A percentile compares a stretch with the other conserved stretches of the same genome.
Conservation (phyloP, 2,888 invertebrate species). For the Artemia sinica region DNA sequence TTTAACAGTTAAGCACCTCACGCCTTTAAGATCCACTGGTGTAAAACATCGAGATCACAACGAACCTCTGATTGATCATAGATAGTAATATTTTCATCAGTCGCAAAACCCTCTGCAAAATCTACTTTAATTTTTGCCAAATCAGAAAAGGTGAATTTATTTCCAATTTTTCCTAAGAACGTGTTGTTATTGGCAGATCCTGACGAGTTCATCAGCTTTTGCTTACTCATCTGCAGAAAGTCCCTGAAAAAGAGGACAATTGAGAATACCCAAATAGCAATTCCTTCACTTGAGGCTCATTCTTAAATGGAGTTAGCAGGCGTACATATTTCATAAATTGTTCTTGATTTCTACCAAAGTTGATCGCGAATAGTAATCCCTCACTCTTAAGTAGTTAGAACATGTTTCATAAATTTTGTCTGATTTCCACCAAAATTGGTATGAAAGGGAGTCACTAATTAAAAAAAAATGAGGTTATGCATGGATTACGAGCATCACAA, state of each 20-base stretch:
- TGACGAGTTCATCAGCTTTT: slow-evolving; percentile 58
- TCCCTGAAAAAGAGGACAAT: slow-evolving; percentile 40
- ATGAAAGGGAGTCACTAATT: too few relatives aligned
- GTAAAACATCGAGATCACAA: background rate
- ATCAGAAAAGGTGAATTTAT: slow-evolving; percentile 67
- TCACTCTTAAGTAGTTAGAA: too few relatives aligned
- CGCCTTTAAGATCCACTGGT: background rate
- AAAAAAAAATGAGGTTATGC: too few relatives aligned
- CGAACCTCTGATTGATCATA: background rate
- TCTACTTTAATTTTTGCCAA: slow-evolving; percentile 44
- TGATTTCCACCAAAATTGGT: too few relatives aligned
- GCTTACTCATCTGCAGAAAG: slow-evolving; percentile 63
- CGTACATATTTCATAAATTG: too few relatives aligned
- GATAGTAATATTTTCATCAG: background rate
- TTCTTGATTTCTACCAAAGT: too few relatives aligned
- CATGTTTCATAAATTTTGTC: too few relatives aligned
- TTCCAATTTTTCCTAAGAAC: slow-evolving; percentile 54
- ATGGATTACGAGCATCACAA: too few relatives aligned
- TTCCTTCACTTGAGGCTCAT: too few relatives aligned
- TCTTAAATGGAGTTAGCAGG: too few relatives aligned
- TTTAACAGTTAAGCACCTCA: background rate
- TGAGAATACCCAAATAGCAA: too few relatives aligned
- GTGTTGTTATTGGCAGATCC: slow-evolving; percentile 40
- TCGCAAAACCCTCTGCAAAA: slow-evolving; percentile 26
- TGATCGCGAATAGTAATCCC: too few relatives aligned